Evolutionary conservation across 2,113 vertebrate genomes (phyloP).

Genomic region (Semnopithecus entellus): DNA sequence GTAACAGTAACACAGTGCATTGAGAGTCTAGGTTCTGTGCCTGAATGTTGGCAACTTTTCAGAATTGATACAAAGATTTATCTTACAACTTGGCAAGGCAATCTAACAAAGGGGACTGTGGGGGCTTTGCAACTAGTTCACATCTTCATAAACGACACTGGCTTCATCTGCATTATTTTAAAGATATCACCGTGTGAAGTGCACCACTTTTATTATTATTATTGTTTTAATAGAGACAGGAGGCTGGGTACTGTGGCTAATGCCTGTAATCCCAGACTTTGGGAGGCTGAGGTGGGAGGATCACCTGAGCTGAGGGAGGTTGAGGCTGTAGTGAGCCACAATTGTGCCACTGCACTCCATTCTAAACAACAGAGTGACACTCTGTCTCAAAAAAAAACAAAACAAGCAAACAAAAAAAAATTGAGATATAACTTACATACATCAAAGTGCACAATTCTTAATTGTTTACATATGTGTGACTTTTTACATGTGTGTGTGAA

Average conservation of each 20-base stretch:
- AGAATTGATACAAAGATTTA: not conserved
- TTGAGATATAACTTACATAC: not conserved
- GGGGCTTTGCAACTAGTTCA: not conserved
- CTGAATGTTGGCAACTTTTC: not conserved
- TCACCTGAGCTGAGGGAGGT: not conserved
- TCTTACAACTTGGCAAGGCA: not conserved
- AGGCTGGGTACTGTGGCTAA: too few relatives aligned
- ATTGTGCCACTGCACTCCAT: not conserved
- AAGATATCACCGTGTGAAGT: not conserved
- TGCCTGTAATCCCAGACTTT: not conserved
- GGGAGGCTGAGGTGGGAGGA: not conserved
- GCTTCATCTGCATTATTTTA: not conserved
- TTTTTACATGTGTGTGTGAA: not conserved
- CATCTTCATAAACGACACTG: not conserved
- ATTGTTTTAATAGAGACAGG: too few relatives aligned
- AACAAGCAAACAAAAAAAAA: not conserved
- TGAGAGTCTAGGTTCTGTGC: not conserved
- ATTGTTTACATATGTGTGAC: not conserved
- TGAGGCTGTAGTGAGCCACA: not conserved
- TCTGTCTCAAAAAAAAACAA: not conserved
- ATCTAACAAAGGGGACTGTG: fast-evolving
- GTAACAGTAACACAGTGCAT: fast-evolving
- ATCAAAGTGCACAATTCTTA: not conserved
- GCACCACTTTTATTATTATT: not conserved
- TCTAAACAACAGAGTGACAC: not conserved